Evolutionary conservation across 2,113 vertebrate genomes (phyloP), one percentile per base, ranked within the genome.

Genomic region (Lonchura striata): DNA sequence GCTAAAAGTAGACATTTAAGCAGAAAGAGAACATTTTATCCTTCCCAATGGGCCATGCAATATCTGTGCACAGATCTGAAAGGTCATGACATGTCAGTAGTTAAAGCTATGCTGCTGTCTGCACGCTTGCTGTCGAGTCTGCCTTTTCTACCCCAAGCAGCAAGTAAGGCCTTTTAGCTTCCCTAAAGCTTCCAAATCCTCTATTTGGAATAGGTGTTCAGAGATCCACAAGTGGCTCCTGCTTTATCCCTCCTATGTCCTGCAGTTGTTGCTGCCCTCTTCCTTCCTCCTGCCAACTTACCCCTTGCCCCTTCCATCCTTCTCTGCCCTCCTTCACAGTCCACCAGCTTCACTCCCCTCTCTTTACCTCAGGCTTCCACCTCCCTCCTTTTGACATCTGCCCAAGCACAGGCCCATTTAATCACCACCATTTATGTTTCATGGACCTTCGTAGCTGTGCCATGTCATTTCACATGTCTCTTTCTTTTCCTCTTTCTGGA

Each of bases 191-290:
- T 81, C 63, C 69, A 83, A 5, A 3, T 21, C 27, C 18, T 76
- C 59, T 65, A 31, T 53, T 91, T 21, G 0, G 2, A 64, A 22
- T 3, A 64, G 59, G 13, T 33, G 71, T 59, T 68, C 9, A 1
- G 70, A 56, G 37, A 18, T 23, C 10, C 19, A 15, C 13, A 24
- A 0, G 2, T 15, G 46, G 41, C 19, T 42, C 25, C 35, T 53
- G 21, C 39, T 86, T 83, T 60, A 39, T 64, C 44, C 42, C 28
- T 71, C 31, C 15, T 21, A 22, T 11, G 14, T 64, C 57, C 31
- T 5, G 30, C 28, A 64, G 22, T 28, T 0, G 0, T 0, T 3
- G 25, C 10, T 70, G 35, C 6, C 12, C 41, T 85, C 47, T 85
- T 84, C 53, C n/a, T 59, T 56, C 23, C 23, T 77, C 33, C 74